phyloP scores from a whole-genome alignment of 2,113 vertebrate species.

The Hemiscyllium ocellatum region DNA sequence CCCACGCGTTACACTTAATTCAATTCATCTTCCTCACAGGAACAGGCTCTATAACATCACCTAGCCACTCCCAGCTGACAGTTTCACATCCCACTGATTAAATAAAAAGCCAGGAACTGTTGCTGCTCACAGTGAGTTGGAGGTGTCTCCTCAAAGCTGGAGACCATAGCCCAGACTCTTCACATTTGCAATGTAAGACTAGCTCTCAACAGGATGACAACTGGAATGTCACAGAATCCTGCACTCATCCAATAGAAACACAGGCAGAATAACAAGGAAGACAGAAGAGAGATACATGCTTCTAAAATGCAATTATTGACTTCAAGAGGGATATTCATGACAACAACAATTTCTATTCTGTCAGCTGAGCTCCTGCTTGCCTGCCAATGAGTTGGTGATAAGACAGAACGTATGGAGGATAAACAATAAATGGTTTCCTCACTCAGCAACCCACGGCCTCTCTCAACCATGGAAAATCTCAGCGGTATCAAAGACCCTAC shows the following conservation, averaged over 20 bases:
- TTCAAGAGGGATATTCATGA: neutral
- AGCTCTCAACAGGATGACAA: neutral
- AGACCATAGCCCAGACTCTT: neutral
- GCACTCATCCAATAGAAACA: neutral
- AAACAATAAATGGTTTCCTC: no score
- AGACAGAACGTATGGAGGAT: neutral
- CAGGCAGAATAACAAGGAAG: neutral
- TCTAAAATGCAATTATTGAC: neutral
- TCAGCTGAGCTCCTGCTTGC: neutral
- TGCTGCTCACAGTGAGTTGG: neutral
- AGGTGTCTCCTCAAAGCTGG: neutral
- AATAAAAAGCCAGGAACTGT: neutral
- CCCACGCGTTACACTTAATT: neutral
- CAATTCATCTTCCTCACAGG: neutral
- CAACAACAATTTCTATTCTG: neutral
- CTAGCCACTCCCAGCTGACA: neutral
- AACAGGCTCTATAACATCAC: neutral
- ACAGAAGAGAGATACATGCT: neutral
- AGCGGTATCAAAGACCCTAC: neutral
- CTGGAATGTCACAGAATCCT: neutral
- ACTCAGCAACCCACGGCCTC: neutral
- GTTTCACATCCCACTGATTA: neutral
- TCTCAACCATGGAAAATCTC: neutral
- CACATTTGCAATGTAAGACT: neutral
- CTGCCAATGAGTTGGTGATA: neutral